Conservation (phyloP, 2,888 invertebrate genomes). For the Chrysolina haemoptera region DNA sequence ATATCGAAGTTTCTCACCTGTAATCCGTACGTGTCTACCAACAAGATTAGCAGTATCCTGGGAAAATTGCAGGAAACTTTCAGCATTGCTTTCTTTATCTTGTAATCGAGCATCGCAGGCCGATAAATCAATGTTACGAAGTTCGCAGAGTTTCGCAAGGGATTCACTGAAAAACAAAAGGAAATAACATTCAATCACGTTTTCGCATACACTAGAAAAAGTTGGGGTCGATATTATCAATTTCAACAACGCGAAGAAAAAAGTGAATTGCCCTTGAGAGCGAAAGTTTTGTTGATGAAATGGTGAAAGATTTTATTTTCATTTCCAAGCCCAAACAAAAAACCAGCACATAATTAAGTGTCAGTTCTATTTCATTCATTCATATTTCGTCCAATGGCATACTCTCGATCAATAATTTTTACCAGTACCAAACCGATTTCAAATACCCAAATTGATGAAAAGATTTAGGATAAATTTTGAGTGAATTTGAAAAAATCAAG, state of each 20-base stretch:
- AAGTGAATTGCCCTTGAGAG: background rate
- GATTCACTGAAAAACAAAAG: conserved; percentile 74
- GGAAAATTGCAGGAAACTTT: conserved; percentile 72
- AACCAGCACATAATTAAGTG: too few species aligned
- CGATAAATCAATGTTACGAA: conserved; percentile 77
- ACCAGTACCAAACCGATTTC: too few species aligned
- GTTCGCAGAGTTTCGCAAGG: conserved; percentile 76
- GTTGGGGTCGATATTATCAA: background rate
- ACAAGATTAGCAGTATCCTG: conserved; percentile 78
- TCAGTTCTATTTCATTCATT: too few species aligned
- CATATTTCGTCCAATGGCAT: too few species aligned
- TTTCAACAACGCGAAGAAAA: background rate
- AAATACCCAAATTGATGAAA: too few species aligned
- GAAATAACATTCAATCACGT: conserved; percentile 13
- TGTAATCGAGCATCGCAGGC: conserved; percentile 77
- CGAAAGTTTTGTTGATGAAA: background rate
- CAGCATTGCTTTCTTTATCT: conserved; percentile 76
- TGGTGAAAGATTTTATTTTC: too few species aligned
- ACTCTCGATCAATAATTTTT: too few species aligned
- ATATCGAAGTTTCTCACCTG: conserved; percentile 69
- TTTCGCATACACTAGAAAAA: background rate
- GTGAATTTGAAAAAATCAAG: too few species aligned
- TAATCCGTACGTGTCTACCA: conserved; percentile 77
- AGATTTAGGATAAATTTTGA: too few species aligned
- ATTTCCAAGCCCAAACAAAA: too few species aligned